Evolutionary conservation across 2,888 invertebrate genomes (phyloP).

Genomic region (Amblyjoppa proteus): DNA sequence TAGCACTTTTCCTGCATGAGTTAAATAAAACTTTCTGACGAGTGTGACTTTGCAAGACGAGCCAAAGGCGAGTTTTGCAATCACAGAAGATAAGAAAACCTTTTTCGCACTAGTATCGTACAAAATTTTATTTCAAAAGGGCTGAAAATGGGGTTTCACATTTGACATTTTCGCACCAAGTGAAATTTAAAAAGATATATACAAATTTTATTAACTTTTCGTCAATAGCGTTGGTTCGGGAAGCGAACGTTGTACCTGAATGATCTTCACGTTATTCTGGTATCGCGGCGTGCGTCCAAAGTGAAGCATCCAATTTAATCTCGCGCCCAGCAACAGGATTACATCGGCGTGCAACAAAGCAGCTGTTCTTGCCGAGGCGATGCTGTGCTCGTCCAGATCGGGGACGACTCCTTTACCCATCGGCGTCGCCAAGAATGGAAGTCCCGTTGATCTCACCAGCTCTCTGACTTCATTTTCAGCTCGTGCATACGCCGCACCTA

Average conservation of each 20-base stretch:
- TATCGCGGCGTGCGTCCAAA: conserved; percentile 96
- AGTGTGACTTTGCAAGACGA: too few species aligned
- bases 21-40: too few species aligned
- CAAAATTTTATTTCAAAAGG: too few species aligned
- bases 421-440: conserved; percentile 97
- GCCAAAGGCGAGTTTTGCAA: too few species aligned
- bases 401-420: conserved; percentile 96
- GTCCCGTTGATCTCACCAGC: conserved; percentile 89
- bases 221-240: not conserved
- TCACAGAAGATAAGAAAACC: too few species aligned
- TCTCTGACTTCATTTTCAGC: conserved; percentile 91
- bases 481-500: conserved; percentile 92
- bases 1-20: too few species aligned
- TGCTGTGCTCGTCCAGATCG: conserved; percentile 90
- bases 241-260: conserved; percentile 89
- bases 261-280: conserved; percentile 92
- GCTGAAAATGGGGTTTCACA: not conserved
- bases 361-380: conserved; percentile 94
- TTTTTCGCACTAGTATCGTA: not conserved
- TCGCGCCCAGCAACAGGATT: conserved; percentile 94
- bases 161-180: too few species aligned
- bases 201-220: not conserved
- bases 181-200: too few species aligned
- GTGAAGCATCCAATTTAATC: conserved; percentile 99
- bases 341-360: conserved; percentile 96